Evolutionary conservation across 2,888 invertebrate genomes (phyloP), one percentile per base, ranked within the genome.

Genomic region (Arenicola marina): DNA sequence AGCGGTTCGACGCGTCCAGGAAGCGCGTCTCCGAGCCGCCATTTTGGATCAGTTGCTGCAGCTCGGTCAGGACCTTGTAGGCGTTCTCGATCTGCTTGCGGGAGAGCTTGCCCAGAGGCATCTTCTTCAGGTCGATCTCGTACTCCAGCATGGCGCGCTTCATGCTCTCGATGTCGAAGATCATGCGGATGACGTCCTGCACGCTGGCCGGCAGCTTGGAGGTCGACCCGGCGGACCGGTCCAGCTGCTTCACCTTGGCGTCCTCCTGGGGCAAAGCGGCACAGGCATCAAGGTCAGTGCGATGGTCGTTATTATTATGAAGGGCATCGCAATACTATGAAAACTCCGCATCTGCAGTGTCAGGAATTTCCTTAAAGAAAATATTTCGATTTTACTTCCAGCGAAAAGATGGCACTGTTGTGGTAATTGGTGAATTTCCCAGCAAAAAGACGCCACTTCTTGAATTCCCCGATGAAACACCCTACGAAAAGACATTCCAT

Each of bases 81-180:
- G 97, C 98, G 38, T 88, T 86, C 77, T 92, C 89, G 61, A 99
- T 90, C 85, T 84, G 83, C 60, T 90, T 89, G 79, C 92, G 90
- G 1, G 95, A 95, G 15, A 99, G 84, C 85, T 98, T 98, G 28
- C 98, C 99, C 7, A 99, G 85, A 0, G 99, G 99, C 98, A 99
- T 97, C 85, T 98, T 97, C 68, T 95, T 94, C 74, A 92, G 88
- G 83, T 99, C 98, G 72, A 99, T 84, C 85, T 99, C 95, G 84
- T 95, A 97, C 80, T 97, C 95, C 78, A 92, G 82, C 89, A 99
- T 89, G 0, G 93, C 91, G 79, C 89, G 89, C 80, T 95, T 95
- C 97, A 99, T 98, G 4, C 87, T 86, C 63, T 92, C 88, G 0
- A 96, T 88, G 82, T 99, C 93, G 84, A 99, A 99, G 63, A 99